Evolutionary conservation across 2,797 vertebrate species (phyloP).

Genomic region (Diplodus puntazzo): DNA sequence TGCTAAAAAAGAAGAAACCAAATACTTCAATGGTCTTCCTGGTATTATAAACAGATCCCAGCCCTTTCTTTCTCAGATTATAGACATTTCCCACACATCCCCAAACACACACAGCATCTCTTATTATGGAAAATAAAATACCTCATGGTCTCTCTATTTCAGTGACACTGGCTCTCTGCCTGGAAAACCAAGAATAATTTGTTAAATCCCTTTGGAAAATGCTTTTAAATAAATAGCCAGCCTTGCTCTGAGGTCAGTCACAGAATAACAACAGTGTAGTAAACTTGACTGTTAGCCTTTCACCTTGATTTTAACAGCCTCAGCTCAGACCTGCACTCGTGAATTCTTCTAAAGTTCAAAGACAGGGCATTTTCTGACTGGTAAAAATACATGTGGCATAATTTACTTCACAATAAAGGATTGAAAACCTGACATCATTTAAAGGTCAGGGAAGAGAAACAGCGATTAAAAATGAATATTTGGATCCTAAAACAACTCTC

Average conservation of each 20-base stretch:
- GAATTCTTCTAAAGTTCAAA: slow-evolving; percentile 32
- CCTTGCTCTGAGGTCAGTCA: slow-evolving; percentile 38
- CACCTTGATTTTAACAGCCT: slow-evolving; percentile 47
- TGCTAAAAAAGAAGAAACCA: slow-evolving; percentile 19
- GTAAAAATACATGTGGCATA: not conserved
- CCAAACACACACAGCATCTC: slow-evolving; percentile 62
- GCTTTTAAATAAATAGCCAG: slow-evolving; percentile 64
- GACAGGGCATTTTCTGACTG: not conserved
- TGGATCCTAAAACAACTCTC: not conserved
- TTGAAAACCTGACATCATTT: not conserved
- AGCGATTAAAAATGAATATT: not conserved
- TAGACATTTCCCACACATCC: slow-evolving; percentile 68
- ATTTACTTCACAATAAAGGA: not conserved
- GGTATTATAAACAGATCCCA: slow-evolving; percentile 48
- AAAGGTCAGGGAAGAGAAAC: not conserved
- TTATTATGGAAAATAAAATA: slow-evolving; percentile 75
- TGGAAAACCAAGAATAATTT: slow-evolving; percentile 78
- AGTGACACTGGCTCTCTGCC: slow-evolving; percentile 74
- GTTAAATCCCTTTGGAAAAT: slow-evolving; percentile 69
- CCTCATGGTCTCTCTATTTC: slow-evolving; percentile 64
- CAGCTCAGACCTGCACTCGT: slow-evolving; percentile 13
- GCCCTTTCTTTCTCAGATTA: slow-evolving; percentile 44
- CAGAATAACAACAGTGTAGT: slow-evolving; percentile 33
- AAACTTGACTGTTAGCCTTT: slow-evolving; percentile 37
- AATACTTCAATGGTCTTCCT: slow-evolving; percentile 17